phyloP scores from a whole-genome alignment of 1,140 invertebrate species.

The Lepidurus couesii region DNA sequence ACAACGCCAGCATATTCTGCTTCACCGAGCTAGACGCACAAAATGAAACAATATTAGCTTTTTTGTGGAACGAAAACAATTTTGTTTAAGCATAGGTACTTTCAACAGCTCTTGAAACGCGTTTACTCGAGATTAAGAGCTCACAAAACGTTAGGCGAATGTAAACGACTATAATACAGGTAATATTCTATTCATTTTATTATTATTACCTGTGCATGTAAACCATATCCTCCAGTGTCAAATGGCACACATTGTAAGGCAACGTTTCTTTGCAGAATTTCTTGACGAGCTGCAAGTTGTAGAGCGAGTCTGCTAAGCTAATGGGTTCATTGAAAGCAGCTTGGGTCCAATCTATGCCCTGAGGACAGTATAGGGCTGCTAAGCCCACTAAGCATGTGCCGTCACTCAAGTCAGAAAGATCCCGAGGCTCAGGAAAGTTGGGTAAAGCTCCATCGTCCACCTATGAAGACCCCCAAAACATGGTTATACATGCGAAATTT shows the following conservation, averaged over 20 bases:
- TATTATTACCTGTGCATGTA: conserved; percentile 78
- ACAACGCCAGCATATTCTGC: conserved; percentile 85
- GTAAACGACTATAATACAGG: no score
- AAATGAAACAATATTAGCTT: not conserved
- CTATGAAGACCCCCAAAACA: not conserved
- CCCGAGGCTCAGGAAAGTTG: conserved; percentile 51
- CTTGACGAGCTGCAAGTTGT: conserved; percentile 85
- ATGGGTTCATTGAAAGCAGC: conserved; percentile 60
- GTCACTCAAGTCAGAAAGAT: conserved; percentile 77
- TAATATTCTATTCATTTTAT: not conserved
- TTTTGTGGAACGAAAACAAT: no score
- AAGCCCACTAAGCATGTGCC: conserved; percentile 83
- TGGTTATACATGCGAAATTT: conserved; percentile 40
- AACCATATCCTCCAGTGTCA: conserved; percentile 91
- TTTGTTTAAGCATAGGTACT: no score
- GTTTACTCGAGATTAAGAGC: no score
- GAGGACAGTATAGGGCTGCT: conserved; percentile 88
- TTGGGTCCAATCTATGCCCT: conserved; percentile 68
- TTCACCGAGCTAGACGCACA: conserved; percentile 68
- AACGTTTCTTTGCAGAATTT: conserved; percentile 75
- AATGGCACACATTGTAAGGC: conserved; percentile 86
- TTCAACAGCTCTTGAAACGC: no score
- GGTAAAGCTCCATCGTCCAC: conserved; percentile 34
- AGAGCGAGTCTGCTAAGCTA: conserved; percentile 78
- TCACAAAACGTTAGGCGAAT: no score